These are phyloP conservation scores for Tenodera sinensis DNA, from an alignment of 2,888 invertebrate genomes.

Conservation along the genomic window DNA sequence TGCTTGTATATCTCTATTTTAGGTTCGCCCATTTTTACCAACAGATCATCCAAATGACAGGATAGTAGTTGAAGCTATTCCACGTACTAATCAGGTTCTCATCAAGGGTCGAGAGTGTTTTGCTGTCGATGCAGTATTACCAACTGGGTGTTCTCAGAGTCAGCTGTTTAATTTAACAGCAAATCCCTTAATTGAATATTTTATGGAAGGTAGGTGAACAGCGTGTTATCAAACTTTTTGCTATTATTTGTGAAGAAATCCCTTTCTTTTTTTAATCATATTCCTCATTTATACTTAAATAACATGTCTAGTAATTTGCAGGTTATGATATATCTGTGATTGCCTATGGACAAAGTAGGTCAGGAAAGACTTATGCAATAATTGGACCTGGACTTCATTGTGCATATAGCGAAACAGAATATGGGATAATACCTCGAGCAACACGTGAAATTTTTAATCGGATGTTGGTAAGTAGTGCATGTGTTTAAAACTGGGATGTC, in stretches of 20 bases:
- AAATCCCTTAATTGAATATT: conserved; percentile 62
- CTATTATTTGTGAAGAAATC: no score
- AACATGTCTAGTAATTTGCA: conserved; percentile 45
- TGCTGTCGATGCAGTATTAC: conserved; percentile 54
- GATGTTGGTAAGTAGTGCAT: conserved; percentile 39
- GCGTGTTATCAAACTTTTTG: no score
- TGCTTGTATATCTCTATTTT: background rate
- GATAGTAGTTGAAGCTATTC: conserved; percentile 51
- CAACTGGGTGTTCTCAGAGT: conserved; percentile 59
- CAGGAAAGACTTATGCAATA: conserved; percentile 71
- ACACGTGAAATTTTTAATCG: conserved; percentile 67
- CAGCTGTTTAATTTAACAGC: conserved; percentile 62
- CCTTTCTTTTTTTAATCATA: no score
- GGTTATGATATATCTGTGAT: conserved; percentile 38
- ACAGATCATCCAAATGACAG: background rate
- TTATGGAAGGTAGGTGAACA: conserved; percentile 55
- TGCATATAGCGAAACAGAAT: conserved; percentile 62
- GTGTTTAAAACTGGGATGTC: background rate
- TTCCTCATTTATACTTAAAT: no score
- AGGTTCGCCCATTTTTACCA: background rate
- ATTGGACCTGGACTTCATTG: conserved; percentile 65
- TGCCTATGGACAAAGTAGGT: conserved; percentile 44
- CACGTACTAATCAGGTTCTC: conserved; percentile 56
- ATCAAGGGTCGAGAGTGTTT: conserved; percentile 58
- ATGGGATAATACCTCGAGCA: conserved; percentile 68